Conservation (phyloP, 1,140 invertebrate species). For the Colletes latitarsis region DNA sequence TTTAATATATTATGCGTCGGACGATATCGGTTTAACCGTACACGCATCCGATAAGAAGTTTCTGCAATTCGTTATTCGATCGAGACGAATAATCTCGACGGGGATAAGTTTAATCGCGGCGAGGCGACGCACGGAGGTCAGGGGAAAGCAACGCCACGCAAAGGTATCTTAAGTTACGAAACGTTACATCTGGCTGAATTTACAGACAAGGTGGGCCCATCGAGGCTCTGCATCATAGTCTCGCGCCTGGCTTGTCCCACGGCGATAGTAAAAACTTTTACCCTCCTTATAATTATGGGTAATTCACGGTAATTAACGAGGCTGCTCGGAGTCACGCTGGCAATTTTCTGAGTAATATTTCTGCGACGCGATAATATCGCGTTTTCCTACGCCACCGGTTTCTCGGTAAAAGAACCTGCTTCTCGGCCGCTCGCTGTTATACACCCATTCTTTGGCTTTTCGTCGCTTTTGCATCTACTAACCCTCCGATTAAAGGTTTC, state of each 20-base stretch:
- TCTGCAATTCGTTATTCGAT: too few relatives aligned
- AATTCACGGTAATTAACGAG: slow-evolving; percentile 82
- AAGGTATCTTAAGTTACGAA: slow-evolving; percentile 28
- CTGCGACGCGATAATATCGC: slow-evolving; percentile 78
- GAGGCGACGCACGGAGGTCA: neutral
- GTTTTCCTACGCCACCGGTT: slow-evolving; percentile 66
- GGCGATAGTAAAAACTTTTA: slow-evolving; percentile 82
- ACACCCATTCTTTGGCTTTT: neutral
- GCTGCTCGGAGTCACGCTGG: slow-evolving; percentile 79
- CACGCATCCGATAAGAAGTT: too few relatives aligned
- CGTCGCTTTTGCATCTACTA: neutral
- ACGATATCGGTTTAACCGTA: too few relatives aligned
- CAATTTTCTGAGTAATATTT: slow-evolving; percentile 82
- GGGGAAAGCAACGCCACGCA: neutral
- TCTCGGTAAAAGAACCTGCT: slow-evolving; percentile 56
- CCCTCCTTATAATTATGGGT: slow-evolving; percentile 82
- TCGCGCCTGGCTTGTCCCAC: slow-evolving; percentile 75
- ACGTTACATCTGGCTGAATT: slow-evolving; percentile 76
- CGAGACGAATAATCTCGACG: neutral
- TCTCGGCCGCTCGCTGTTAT: slow-evolving; percentile 10
- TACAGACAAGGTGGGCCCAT: slow-evolving; percentile 77
- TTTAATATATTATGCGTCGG: too few relatives aligned
- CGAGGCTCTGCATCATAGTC: slow-evolving; percentile 77
- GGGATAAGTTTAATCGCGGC: too few relatives aligned
- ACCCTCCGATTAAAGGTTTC: neutral